A percentile compares a stretch with the other conserved stretches of the same genome.
These are phyloP conservation scores for Alosa alosa DNA, from an alignment of 2,113 vertebrate genomes.

Conservation along the genomic window DNA sequence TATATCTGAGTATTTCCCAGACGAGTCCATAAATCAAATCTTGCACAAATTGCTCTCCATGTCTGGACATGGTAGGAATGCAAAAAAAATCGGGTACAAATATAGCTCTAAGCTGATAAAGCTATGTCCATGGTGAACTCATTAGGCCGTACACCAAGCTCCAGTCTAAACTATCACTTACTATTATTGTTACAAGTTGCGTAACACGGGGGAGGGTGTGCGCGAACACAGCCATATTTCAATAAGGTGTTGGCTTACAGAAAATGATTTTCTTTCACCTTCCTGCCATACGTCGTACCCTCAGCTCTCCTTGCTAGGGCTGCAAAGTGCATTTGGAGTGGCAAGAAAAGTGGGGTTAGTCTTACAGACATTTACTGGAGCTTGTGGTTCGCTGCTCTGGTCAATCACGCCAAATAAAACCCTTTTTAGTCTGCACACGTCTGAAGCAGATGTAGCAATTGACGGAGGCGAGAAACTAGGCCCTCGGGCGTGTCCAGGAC, in stretches of 20 bases:
- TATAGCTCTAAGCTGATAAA: conserved; percentile 27
- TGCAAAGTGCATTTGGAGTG: conserved; percentile 7
- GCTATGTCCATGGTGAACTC: conserved; percentile 29
- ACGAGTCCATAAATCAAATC: conserved; percentile 34
- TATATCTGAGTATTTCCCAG: conserved; percentile 28
- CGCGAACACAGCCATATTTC: not conserved
- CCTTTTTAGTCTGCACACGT: conserved; percentile 1
- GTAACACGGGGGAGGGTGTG: conserved; percentile 17
- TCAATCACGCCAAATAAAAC: conserved; percentile 10
- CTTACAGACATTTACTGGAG: not conserved
- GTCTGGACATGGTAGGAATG: not conserved
- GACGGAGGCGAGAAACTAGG: not conserved
- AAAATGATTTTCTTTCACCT: conserved; percentile 19
- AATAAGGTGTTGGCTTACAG: not conserved
- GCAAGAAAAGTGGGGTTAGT: not conserved
- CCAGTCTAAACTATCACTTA: conserved; percentile 34
- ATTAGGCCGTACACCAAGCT: not conserved
- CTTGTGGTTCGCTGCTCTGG: conserved; percentile 3
- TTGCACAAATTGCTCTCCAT: not conserved
- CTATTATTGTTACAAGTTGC: conserved; percentile 30
- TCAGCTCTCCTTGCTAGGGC: not conserved
- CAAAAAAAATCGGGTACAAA: conserved; percentile 27
- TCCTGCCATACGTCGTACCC: conserved; percentile 13
- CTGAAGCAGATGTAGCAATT: conserved; percentile 1
- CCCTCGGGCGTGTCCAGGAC: not conserved